Evolutionary conservation across 2,888 invertebrate species (phyloP).

Genomic region (Clistopyga incitator): DNA sequence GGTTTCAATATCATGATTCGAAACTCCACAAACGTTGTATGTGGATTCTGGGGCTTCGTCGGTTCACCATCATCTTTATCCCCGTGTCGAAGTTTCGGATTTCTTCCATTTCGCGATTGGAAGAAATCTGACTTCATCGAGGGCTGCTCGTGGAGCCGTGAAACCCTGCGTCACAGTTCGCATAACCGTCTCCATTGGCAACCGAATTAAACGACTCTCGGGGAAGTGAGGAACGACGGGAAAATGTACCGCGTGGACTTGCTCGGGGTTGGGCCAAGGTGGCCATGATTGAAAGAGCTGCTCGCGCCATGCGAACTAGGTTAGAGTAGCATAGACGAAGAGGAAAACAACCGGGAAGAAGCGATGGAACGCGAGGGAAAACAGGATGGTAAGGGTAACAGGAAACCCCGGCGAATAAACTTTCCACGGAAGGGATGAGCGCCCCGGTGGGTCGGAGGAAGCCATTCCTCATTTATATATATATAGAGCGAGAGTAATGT

Average conservation of each 20-base stretch:
- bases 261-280: background rate
- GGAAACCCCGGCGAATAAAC: constrained; percentile 43
- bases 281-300: constrained; percentile 17
- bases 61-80: background rate
- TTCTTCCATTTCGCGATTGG: constrained; percentile 7
- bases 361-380: background rate
- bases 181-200: background rate
- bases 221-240: background rate
- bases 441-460: constrained; percentile 28
- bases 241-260: constrained; percentile 12
- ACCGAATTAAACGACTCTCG: constrained; percentile 12
- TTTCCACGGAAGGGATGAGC: constrained; percentile 19
- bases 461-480: constrained; percentile 30
- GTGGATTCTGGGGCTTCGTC: background rate
- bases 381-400: constrained; percentile 26
- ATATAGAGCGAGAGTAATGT: background rate
- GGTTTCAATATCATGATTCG: constrained; percentile 13
- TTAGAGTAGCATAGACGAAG: background rate
- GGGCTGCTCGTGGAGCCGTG: background rate
- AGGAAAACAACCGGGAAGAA: constrained; percentile 3
- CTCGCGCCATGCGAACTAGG: background rate
- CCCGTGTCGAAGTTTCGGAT: constrained; percentile 5
- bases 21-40: background rate
- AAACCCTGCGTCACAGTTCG: constrained; percentile 2
- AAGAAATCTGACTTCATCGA: background rate